Conservation (phyloP, 2,797 vertebrate genomes). For the Erethizon dorsatum region DNA sequence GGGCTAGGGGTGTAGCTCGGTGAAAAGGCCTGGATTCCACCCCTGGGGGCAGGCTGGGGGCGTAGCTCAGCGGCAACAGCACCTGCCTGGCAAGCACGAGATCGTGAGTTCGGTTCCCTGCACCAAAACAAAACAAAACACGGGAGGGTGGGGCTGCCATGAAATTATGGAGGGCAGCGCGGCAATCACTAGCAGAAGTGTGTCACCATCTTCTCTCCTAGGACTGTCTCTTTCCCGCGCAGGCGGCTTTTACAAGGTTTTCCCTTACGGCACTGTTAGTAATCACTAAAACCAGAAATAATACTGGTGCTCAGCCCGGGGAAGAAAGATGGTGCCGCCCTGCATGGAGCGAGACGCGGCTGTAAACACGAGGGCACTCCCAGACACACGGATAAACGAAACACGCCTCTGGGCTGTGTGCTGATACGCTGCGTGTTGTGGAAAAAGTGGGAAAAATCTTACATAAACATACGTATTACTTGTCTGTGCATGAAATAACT, state of each 20-base stretch:
- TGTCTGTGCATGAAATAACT: neutral
- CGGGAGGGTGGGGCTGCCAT: neutral
- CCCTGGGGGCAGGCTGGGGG: no score
- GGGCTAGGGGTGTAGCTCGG: neutral
- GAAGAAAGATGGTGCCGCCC: neutral
- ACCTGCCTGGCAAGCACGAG: no score
- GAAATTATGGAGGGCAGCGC: neutral
- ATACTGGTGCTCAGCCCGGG: neutral
- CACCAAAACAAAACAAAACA: no score
- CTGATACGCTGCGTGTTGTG: neutral
- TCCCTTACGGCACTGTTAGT: neutral
- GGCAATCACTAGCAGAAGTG: neutral
- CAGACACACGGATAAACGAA: neutral
- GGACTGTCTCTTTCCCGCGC: neutral
- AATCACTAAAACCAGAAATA: neutral
- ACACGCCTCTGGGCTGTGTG: neutral
- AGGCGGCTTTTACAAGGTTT: neutral
- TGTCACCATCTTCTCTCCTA: neutral
- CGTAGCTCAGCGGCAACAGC: no score
- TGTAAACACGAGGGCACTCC: neutral
- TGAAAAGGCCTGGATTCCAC: neutral
- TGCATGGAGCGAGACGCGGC: neutral
- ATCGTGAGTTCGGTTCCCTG: no score
- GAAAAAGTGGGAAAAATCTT: neutral
- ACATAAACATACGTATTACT: neutral